Evolutionary conservation across 2,797 vertebrate species (phyloP).

Genomic region (Microctenopoma lineatum): DNA sequence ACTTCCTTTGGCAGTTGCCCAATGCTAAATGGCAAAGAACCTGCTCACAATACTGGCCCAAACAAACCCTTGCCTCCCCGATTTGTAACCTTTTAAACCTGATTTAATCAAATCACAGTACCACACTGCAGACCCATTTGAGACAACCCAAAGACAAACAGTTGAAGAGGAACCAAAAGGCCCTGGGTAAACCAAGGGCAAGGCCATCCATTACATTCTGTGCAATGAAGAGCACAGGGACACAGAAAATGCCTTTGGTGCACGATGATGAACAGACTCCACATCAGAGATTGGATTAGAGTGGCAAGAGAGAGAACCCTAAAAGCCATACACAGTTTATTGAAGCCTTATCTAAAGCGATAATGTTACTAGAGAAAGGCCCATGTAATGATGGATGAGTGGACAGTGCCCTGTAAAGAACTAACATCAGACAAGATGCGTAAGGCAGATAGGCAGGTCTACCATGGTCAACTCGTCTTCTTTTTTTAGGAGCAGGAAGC

Average conservation of each 20-base stretch:
- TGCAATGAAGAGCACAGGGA: slow-evolving; percentile 63
- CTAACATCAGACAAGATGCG: slow-evolving; percentile 54
- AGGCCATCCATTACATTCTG: slow-evolving; percentile 77
- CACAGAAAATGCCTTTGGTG: slow-evolving; percentile 67
- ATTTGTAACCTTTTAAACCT: slow-evolving; percentile 74
- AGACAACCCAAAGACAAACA: slow-evolving; percentile 74
- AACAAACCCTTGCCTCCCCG: slow-evolving; percentile 41
- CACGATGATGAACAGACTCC: slow-evolving; percentile 80
- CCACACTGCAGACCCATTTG: slow-evolving; percentile 59
- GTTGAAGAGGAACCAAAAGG: slow-evolving; percentile 59
- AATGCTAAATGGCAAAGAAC: slow-evolving; percentile 70
- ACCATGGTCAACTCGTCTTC: slow-evolving; percentile 61
- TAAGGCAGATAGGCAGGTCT: slow-evolving; percentile 61
- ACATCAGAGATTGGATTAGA: slow-evolving; percentile 84
- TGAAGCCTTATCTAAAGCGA: slow-evolving; percentile 84
- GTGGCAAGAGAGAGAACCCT: slow-evolving; percentile 76
- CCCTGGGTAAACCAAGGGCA: slow-evolving; percentile 68
- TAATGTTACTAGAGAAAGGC: slow-evolving; percentile 81
- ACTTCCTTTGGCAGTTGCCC: slow-evolving; percentile 77
- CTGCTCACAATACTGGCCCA: slow-evolving; percentile 44
- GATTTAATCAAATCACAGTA: slow-evolving; percentile 77
- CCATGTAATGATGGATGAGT: slow-evolving; percentile 76
- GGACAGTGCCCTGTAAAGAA: slow-evolving; percentile 67
- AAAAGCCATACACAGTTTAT: slow-evolving; percentile 82
- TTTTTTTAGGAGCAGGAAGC: slow-evolving; percentile 59